Conservation (phyloP, 2,797 vertebrate genomes). For the Esox masquinongy region DNA sequence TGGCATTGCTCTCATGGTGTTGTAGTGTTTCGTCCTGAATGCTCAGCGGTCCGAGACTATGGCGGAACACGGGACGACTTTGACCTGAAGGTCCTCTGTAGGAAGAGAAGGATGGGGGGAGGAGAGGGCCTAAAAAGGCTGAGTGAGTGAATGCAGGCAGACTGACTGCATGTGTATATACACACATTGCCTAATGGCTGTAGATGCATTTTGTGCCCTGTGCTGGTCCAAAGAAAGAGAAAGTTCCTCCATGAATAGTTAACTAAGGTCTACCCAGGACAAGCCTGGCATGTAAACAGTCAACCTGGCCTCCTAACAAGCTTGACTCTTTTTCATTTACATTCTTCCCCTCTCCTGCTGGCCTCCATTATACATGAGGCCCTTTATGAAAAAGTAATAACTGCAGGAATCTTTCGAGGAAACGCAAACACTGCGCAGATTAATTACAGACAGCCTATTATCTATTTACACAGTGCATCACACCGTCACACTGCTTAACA, state of each 20-base stretch:
- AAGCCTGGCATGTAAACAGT: slow-evolving; percentile 71
- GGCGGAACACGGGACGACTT: slow-evolving; percentile 50
- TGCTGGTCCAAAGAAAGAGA: slow-evolving; percentile 49
- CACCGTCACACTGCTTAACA: neutral
- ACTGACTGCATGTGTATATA: slow-evolving; percentile 12
- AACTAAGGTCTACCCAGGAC: slow-evolving; percentile 65
- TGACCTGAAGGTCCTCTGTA: slow-evolving; percentile 62
- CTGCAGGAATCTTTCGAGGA: slow-evolving; percentile 59
- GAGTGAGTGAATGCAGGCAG: slow-evolving; percentile 55
- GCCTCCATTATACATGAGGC: slow-evolving; percentile 66
- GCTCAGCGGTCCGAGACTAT: slow-evolving; percentile 59
- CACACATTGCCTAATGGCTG: slow-evolving; percentile 48
- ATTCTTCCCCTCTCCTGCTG: slow-evolving; percentile 55
- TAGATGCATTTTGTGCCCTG: slow-evolving; percentile 58
- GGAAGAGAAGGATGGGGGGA: slow-evolving; percentile 57
- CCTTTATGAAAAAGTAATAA: slow-evolving; percentile 69
- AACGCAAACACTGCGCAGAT: slow-evolving; percentile 46
- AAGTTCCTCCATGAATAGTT: slow-evolving; percentile 71
- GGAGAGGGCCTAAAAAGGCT: slow-evolving; percentile 58
- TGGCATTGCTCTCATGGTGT: slow-evolving; percentile 46
- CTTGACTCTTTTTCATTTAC: slow-evolving; percentile 61
- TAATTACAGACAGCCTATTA: slow-evolving; percentile 53
- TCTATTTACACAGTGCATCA: slow-evolving; percentile 39
- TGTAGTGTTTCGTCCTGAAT: slow-evolving; percentile 59
- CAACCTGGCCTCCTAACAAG: slow-evolving; percentile 69